phyloP scores from a whole-genome alignment of 2,113 vertebrate species.

The Onychostruthus taczanowskii region DNA sequence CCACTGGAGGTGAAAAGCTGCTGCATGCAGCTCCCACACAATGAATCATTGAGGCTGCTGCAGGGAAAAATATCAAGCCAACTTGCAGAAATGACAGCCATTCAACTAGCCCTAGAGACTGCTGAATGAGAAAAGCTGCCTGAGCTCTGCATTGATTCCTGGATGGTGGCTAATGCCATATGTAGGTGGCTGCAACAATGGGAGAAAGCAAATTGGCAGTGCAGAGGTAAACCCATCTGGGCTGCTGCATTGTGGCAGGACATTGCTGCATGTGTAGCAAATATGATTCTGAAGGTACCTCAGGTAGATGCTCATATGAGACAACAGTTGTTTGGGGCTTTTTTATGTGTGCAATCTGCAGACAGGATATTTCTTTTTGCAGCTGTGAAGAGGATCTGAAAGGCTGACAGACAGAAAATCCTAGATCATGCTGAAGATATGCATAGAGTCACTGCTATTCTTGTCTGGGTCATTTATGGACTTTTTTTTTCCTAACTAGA shows the following conservation, averaged over 20 bases:
- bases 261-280: fast-evolving
- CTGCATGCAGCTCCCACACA: background rate
- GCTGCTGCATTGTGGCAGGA: background rate
- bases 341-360: background rate
- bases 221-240: background rate
- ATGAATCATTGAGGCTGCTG: background rate
- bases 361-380: background rate
- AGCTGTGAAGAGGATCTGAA: background rate
- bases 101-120: background rate
- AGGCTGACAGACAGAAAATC: background rate
- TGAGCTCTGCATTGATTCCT: too few relatives aligned
- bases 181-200: background rate
- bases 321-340: background rate
- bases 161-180: background rate
- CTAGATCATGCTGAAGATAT: background rate
- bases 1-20: background rate
- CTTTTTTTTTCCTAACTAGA: background rate
- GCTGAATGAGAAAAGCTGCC: background rate
- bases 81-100: background rate
- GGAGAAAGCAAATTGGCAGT: background rate
- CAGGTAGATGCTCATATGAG: background rate
- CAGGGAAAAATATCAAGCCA: background rate
- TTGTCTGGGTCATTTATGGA: background rate
- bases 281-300: background rate
- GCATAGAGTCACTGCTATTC: background rate